These are phyloP conservation scores for Pachliopta kotzebuea DNA, from an alignment of 2,888 invertebrate species.

Conservation along the genomic window DNA sequence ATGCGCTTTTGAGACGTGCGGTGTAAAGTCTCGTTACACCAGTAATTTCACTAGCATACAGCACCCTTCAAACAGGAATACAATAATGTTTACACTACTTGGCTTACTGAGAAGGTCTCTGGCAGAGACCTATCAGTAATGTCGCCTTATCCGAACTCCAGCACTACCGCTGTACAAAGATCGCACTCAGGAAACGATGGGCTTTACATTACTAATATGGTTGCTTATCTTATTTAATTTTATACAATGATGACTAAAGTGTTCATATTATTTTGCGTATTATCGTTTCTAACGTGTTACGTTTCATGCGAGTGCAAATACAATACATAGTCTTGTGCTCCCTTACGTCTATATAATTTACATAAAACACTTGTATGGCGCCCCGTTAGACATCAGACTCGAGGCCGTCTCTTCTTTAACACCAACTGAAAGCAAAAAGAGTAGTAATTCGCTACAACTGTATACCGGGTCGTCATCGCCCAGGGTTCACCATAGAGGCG, in stretches of 20 bases:
- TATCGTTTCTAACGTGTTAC: conserved; percentile 22
- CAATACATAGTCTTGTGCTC: conserved; percentile 27
- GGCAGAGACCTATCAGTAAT: no score
- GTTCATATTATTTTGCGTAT: conserved; percentile 19
- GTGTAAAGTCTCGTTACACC: no score
- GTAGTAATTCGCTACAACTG: not conserved
- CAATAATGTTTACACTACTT: no score
- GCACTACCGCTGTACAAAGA: no score
- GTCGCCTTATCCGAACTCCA: no score
- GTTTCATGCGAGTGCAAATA: conserved; percentile 26
- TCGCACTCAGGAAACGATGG: no score
- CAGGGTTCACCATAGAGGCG: no score
- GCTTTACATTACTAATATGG: not conserved
- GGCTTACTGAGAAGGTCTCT: no score
- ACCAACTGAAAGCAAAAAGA: conserved; percentile 52
- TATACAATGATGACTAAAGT: conserved; percentile 24
- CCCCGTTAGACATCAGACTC: conserved; percentile 59
- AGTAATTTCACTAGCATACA: no score
- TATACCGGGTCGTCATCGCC: no score
- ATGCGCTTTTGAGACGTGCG: no score
- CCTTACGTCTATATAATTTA: conserved; percentile 40
- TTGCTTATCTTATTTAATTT: conserved; percentile 13
- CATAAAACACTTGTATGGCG: conserved; percentile 70
- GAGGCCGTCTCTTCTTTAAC: conserved; percentile 66
- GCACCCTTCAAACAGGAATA: no score